Base-by-base conservation (phyloP, 2,888 invertebrate genomes). In the Agrotis clavis region DNA sequence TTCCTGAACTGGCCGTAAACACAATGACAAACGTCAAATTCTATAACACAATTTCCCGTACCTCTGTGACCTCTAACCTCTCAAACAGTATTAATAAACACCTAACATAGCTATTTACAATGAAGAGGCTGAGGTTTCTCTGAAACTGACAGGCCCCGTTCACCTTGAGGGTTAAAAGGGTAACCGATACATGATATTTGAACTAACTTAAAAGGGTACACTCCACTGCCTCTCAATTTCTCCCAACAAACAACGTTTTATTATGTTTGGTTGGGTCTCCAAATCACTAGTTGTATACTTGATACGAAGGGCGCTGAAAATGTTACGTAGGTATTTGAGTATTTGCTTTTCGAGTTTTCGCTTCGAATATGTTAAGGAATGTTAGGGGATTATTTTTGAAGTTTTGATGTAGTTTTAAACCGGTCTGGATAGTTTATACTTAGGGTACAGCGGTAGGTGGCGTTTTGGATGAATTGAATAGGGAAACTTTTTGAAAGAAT, bases 111-210 rank as follows among this genome's bases (percentile, higher is more conserved):
- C 30, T 74, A 60, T 69, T 69, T 69, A 60, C 41, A 60, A 69
- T 73, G 19, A 30, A 60, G n/a, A 45, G 30, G 21, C 35, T 48
- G 64, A 56, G 75, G 74, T 71, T 77, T 66, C 51, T 14, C 77
- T 66, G 62, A 51, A 19, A 63, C 65, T 66, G 70, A 56, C 65
- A 19, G 57, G 51, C 21, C 21, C 30, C 9, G 13, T 53, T 73
- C 54, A 71, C 69, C 74, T 68, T 69, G 71, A 73, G 71, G 72
- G 80, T 75, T 85, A 80, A 85, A 77, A 83, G 74, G 73, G 72
- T 77, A 68, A 80, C 62, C 83, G 71, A 85, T 74, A 83, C 85
- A 75, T 71, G 83, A 83, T 84, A 83, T 85, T 85, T 84, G 86
- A 81, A 77, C 81, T 77, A 72, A 80, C 78, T 77, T 85, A 81